Base-by-base conservation (phyloP, 2,888 invertebrate species). In the Folsomia manolachei region DNA sequence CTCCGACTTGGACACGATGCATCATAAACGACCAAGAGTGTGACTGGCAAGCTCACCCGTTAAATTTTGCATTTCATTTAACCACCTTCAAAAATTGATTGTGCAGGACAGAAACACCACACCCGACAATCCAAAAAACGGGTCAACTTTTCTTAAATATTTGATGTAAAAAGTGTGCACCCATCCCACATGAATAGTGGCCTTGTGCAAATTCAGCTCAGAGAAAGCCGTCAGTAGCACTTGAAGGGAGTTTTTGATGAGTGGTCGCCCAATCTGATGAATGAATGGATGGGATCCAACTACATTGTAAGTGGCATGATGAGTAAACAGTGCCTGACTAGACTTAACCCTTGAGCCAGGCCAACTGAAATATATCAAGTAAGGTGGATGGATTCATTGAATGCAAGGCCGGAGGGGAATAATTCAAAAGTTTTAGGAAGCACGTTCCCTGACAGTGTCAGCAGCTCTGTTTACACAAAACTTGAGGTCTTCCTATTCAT, bases 381-480 rank as follows among this genome's bases (percentile, higher is more conserved):
- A 9, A 63, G 63, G 63, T 63, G n/a, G n/a, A n/a, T n/a, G n/a
- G n/a, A n/a, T n/a, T n/a, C n/a, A n/a, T n/a, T n/a, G n/a, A n/a
- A n/a, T n/a, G n/a, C n/a, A n/a, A n/a, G n/a, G n/a, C n/a, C n/a
- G n/a, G n/a, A n/a, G n/a, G n/a, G 66, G 66, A 66, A 66, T 52
- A 24, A 66, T 66, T 64, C 64, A 64, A 26, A 27, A 63, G 63
- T 24, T 63, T 19, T 11, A 19, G 23, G 19, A 27, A 27, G 53
- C 66, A 27, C 23, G 66, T 21, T 66, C 66, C 18, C 2, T n/a
- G 66, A 27, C 23, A 66, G 9, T 66, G 66, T 66, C 66, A 66
- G 19, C 14, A 66, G 25, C 66, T 66, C 66, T 66, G 53, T 66
- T 66, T 66, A 66, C 66, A 66, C 53, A 66, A 66, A 66, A 66